Base-by-base conservation (phyloP, 2,888 invertebrate species). In the Galerucella pusilla region DNA sequence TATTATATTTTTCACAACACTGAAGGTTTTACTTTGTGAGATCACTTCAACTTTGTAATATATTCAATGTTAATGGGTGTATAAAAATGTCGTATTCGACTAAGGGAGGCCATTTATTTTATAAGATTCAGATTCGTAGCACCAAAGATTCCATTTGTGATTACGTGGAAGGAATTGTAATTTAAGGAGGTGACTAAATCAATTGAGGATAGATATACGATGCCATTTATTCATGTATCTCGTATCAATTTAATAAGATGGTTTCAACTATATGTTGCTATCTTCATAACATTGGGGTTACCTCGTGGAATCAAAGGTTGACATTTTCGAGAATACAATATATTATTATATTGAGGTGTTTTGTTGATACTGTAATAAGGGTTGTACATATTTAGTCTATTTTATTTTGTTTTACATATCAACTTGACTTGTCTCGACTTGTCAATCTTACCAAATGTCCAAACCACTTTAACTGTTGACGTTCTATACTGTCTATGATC, bases 101-200 rank as follows among this genome's bases (percentile, higher is more conserved):
- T 16, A 65, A 46, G 10, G 10, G 16, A 42, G 16, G 66, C 66
- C 16, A 25, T 66, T 14, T 66, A 49, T 25, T 46, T 16, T 10
- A 46, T 49, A 65, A 65, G 46, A 66, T 54, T 16, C 42, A 57
- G 16, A 68, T n/a, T 16, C 63, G 52, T 64, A 52, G 60, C 25
- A 2, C 42, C 42, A 20, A 54, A 68, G 68, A 68, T 68, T 59
- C 57, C 57, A 68, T 57, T 68, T 68, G 35, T 68, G 68, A 68
- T 68, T 68, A 68, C 68, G 68, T 16, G 35, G 57, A 71, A 57
- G 45, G 54, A 67, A 64, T 74, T 74, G 74, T 77, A 79, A 78
- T 79, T 80, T 74, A 52, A 76, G 76, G 78, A 78, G 79, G 79
- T 80, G 77, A 70, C 79, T 80, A 80, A 81, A 81, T 81, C 81